These are phyloP conservation scores for Coregonus ussuriensis DNA, from an alignment of 2,797 vertebrate species.

Conservation along the genomic window DNA sequence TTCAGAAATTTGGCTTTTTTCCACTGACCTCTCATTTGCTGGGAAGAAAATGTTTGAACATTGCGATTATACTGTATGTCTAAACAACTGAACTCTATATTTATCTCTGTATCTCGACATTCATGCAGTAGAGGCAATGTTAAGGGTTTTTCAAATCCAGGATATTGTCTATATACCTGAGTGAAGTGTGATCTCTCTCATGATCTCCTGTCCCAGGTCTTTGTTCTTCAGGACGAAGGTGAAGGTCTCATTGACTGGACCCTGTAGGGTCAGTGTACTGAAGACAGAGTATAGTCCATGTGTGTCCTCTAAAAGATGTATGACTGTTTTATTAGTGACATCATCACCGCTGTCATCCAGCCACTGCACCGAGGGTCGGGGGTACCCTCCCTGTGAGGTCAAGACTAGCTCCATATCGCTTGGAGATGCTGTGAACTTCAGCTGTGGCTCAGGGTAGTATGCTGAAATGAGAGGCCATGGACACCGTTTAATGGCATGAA, in stretches of 20 bases:
- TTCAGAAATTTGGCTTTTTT: too few relatives aligned
- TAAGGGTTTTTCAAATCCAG: background rate
- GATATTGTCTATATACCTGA: slow-evolving; percentile 29
- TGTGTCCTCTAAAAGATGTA: slow-evolving; percentile 21
- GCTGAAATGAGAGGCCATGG: slow-evolving; percentile 30
- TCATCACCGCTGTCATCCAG: slow-evolving; percentile 31
- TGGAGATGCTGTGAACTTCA: slow-evolving; percentile 32
- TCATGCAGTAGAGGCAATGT: background rate
- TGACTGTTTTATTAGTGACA: slow-evolving; percentile 39
- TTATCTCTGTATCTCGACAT: background rate
- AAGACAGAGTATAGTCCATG: slow-evolving; percentile 41
- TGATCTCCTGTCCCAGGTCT: slow-evolving; percentile 44
- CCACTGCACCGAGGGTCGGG: slow-evolving; percentile 49
- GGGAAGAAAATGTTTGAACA: too few relatives aligned
- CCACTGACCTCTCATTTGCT: too few relatives aligned
- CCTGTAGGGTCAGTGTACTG: slow-evolving; percentile 35
- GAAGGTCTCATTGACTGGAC: slow-evolving; percentile 34
- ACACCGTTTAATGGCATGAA: background rate
- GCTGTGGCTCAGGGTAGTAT: slow-evolving; percentile 47
- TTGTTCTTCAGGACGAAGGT: slow-evolving; percentile 49
- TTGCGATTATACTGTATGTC: too few relatives aligned
- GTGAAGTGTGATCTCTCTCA: slow-evolving; percentile 41
- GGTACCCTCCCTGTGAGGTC: slow-evolving; percentile 50
- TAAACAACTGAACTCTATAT: background rate
- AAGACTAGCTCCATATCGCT: slow-evolving; percentile 38